Percentiles rank a stretch among this genome's conserved stretches.
Evolutionary conservation across 2,113 vertebrate genomes (phyloP).

Genomic region (Rhinopomastus cyanomelas): DNA sequence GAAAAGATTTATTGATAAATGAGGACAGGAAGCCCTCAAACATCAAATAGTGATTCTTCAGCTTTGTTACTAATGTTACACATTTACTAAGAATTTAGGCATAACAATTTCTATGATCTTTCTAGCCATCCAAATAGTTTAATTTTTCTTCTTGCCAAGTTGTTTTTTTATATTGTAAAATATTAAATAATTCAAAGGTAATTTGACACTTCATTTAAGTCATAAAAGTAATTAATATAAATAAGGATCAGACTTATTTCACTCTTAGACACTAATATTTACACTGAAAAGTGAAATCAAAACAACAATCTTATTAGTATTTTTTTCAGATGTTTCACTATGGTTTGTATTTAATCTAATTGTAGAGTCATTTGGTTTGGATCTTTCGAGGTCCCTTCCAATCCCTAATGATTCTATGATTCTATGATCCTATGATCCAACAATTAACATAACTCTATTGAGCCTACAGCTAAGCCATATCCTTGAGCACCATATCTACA

Average conservation of each 20-base stretch:
- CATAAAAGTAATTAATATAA: neutral
- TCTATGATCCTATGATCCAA: no score
- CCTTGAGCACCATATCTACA: no score
- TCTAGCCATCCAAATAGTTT: neutral
- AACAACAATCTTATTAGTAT: neutral
- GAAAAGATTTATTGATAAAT: neutral
- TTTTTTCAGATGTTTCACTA: neutral
- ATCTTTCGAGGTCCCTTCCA: no score
- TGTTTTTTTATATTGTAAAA: neutral
- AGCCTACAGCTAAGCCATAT: no score
- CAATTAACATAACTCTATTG: no score
- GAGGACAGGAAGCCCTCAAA: neutral
- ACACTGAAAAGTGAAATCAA: slow-evolving; percentile 6
- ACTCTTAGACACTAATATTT: neutral
- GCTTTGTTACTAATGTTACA: neutral
- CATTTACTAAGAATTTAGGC: neutral
- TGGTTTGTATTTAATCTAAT: neutral
- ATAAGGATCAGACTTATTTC: neutral
- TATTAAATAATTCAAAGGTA: neutral
- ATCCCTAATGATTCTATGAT: no score
- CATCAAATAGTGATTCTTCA: neutral
- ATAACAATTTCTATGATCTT: neutral
- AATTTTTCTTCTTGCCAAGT: neutral
- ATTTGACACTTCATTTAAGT: neutral
- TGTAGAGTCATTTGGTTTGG: no score